Evolutionary conservation across 2,113 vertebrate genomes (phyloP).

Genomic region (Larimichthys polyactis): DNA sequence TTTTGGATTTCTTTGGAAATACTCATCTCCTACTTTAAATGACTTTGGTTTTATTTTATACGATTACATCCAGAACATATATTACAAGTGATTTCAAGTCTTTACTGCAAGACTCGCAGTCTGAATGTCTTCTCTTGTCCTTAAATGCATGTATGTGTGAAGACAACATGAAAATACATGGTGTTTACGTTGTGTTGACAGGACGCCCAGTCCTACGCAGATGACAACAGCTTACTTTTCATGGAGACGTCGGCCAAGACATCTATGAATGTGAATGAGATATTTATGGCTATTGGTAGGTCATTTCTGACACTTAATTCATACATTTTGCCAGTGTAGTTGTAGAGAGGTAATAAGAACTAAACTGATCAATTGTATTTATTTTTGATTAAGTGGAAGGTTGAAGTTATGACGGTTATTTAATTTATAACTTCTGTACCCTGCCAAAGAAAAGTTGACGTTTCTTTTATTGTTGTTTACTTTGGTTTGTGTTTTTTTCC

Average conservation of each 20-base stretch:
- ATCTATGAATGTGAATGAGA: conserved; percentile 98
- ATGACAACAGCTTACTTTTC: conserved; percentile 98
- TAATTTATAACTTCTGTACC: background rate
- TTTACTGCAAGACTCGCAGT: background rate
- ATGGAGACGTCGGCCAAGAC: conserved; percentile 99
- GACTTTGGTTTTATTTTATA: background rate
- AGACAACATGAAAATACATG: background rate
- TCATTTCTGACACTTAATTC: conserved; percentile 32
- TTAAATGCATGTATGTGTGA: conserved; percentile 11
- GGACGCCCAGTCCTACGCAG: conserved; percentile 98
- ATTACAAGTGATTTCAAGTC: background rate
- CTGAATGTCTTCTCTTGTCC: background rate
- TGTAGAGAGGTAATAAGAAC: background rate
- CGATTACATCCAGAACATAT: background rate
- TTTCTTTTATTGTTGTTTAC: background rate
- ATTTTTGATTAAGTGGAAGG: background rate
- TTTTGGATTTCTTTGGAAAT: background rate
- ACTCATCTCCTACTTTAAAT: background rate
- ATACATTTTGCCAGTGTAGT: background rate
- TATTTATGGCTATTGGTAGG: conserved; percentile 99
- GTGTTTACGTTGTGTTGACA: conserved; percentile 71
- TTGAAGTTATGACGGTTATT: background rate
- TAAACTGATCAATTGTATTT: background rate
- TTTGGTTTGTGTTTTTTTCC: background rate
- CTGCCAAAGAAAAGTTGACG: background rate